These are phyloP conservation scores for Drosophila aldrichi DNA, from an alignment of 2,888 invertebrate species.

Conservation along the genomic window DNA sequence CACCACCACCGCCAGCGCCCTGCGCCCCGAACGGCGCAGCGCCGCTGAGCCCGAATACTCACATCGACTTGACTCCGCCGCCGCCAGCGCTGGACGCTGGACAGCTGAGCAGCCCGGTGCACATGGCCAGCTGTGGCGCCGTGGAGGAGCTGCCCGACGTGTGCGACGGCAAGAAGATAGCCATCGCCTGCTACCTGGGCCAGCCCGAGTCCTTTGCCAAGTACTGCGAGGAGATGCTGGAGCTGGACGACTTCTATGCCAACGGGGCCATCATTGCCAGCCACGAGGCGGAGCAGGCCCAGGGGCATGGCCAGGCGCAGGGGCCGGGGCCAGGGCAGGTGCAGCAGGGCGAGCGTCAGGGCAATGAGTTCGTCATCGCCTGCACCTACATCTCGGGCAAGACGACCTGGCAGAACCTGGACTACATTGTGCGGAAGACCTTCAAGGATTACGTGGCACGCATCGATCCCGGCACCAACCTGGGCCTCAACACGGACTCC, in stretches of 20 bases:
- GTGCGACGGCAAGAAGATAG: conserved; percentile 94
- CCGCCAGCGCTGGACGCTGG: conserved; percentile 83
- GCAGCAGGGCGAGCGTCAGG: conserved; percentile 83
- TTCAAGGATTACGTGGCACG: conserved; percentile 97
- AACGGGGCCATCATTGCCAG: conserved; percentile 85
- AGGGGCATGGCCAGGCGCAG: conserved; percentile 57
- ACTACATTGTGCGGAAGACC: conserved; percentile 94
- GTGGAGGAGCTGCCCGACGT: conserved; percentile 89
- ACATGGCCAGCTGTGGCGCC: conserved; percentile 81
- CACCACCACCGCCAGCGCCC: conserved; percentile 83
- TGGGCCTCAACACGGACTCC: conserved; percentile 94
- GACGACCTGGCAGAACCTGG: conserved; percentile 97
- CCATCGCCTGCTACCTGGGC: conserved; percentile 94
- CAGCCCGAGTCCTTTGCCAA: conserved; percentile 91
- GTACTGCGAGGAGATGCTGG: conserved; percentile 89
- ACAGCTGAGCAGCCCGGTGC: conserved; percentile 81
- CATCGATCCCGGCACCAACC: conserved; percentile 96
- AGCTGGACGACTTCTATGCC: conserved; percentile 88
- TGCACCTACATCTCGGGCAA: conserved; percentile 95
- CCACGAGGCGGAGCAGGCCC: conserved; percentile 83
- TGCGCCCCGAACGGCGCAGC: conserved; percentile 36
- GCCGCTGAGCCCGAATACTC: conserved; percentile 83
- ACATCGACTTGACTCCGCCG: conserved; percentile 85
- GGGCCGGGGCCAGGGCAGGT: conserved; percentile 84
- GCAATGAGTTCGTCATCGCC: conserved; percentile 92